phyloP scores from a whole-genome alignment of 64 coral and sea anemone species.

The Pocillopora damicornis region DNA sequence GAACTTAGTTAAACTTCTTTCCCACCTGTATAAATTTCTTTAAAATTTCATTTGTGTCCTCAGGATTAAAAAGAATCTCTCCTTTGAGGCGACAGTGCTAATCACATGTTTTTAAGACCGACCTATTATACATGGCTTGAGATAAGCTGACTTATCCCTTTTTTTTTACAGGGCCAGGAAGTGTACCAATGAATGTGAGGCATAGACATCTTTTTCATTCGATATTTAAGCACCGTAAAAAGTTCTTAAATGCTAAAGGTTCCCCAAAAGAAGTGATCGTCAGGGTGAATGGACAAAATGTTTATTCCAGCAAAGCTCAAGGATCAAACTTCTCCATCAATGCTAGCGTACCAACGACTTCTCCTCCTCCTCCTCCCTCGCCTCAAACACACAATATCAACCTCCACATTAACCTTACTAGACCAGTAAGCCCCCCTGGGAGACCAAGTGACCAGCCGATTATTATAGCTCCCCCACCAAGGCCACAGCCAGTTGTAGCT shows the following conservation, averaged over 20 bases:
- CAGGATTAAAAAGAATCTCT: too few relatives aligned
- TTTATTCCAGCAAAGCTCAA: background rate
- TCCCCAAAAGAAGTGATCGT: conserved; percentile 15
- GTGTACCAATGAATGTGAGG: background rate
- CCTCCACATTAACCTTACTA: conserved; percentile 25
- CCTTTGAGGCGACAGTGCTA: too few relatives aligned
- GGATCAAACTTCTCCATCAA: background rate
- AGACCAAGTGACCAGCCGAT: background rate
- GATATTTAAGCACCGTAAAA: background rate
- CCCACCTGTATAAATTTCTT: too few relatives aligned
- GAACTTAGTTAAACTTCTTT: too few relatives aligned
- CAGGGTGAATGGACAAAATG: conserved; percentile 34
- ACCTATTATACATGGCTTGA: too few relatives aligned
- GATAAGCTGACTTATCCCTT: background rate
- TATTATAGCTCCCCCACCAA: background rate
- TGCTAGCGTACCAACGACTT: background rate
- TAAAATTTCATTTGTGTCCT: too few relatives aligned
- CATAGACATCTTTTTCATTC: background rate
- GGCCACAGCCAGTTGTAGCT: conserved; percentile 15
- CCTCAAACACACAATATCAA: conserved; percentile 30
- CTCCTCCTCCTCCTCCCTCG: background rate
- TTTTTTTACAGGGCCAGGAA: background rate
- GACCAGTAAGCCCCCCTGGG: background rate
- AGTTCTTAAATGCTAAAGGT: background rate
- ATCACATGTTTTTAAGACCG: too few relatives aligned